phyloP scores from a whole-genome alignment of 2,113 vertebrate genomes.

The Cyanoliseus patagonus region DNA sequence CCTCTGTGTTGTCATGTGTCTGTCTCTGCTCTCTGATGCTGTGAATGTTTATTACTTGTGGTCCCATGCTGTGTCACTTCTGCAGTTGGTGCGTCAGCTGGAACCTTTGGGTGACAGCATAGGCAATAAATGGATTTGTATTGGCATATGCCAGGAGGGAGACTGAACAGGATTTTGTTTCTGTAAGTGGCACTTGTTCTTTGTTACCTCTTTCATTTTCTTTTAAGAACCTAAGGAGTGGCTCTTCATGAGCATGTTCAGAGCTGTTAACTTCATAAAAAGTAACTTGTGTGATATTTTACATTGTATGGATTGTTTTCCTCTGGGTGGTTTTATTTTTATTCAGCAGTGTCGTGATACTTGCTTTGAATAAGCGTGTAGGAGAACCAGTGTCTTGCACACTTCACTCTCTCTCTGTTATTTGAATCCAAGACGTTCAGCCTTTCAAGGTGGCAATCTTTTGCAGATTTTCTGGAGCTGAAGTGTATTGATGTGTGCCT shows the following conservation, averaged over 20 bases:
- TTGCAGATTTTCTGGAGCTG: background rate
- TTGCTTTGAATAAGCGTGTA: background rate
- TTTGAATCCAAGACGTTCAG: accelerated
- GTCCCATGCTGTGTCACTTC: background rate
- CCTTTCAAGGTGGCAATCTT: background rate
- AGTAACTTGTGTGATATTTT: background rate
- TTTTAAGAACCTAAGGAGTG: background rate
- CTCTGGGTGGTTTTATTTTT: background rate
- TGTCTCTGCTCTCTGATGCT: accelerated
- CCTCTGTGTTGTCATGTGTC: accelerated
- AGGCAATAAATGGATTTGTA: background rate
- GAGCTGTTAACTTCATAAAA: background rate
- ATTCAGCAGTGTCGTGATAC: background rate
- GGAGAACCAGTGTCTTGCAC: background rate
- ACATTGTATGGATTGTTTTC: background rate
- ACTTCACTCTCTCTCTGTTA: accelerated
- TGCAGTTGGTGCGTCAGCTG: background rate
- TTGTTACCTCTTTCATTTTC: background rate
- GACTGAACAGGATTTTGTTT: background rate
- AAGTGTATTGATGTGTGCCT: background rate
- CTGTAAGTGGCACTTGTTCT: accelerated
- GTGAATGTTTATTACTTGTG: background rate
- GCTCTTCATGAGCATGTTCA: background rate
- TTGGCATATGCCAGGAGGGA: background rate
- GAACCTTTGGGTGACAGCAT: background rate